Conservation (phyloP, 2,888 invertebrate genomes). For the Trypoxylon attenuatum region DNA sequence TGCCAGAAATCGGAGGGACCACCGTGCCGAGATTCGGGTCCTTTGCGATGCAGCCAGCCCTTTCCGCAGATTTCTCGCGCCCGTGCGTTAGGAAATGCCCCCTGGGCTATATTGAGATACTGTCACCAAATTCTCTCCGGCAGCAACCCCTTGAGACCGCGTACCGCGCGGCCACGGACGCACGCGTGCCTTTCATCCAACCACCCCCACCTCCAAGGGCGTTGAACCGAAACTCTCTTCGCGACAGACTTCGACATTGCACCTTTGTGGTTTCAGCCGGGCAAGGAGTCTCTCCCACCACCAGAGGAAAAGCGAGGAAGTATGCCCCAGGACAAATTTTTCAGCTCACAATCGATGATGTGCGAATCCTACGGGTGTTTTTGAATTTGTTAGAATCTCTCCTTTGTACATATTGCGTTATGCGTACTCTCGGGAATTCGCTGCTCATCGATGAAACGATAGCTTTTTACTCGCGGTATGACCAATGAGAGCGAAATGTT, state of each 20-base stretch:
- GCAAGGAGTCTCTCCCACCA: no score
- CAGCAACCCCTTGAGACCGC: constrained; percentile 37
- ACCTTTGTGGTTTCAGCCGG: background rate
- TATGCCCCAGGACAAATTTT: no score
- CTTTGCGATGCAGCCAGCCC: constrained; percentile 54
- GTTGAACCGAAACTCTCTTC: constrained; percentile 26
- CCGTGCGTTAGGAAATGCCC: constrained; percentile 56
- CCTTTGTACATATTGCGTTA: no score
- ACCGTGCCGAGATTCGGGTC: constrained; percentile 54
- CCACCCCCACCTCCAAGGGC: constrained; percentile 25
- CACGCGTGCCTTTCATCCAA: constrained; percentile 44
- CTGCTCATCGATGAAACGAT: constrained; percentile 4
- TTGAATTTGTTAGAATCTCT: no score
- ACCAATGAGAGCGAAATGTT: no score
- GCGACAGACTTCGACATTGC: background rate
- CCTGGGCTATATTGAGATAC: constrained; percentile 67
- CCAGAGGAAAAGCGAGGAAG: no score
- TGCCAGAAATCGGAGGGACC: constrained; percentile 48
- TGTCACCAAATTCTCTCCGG: constrained; percentile 61
- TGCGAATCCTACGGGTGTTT: no score
- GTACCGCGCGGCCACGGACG: constrained; percentile 34
- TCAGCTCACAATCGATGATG: no score
- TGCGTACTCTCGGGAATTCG: no score
- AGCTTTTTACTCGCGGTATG: background rate
- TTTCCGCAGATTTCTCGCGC: constrained; percentile 40